Base-by-base conservation (phyloP, 2,113 vertebrate genomes). In the Chaetodon trifascialis region DNA sequence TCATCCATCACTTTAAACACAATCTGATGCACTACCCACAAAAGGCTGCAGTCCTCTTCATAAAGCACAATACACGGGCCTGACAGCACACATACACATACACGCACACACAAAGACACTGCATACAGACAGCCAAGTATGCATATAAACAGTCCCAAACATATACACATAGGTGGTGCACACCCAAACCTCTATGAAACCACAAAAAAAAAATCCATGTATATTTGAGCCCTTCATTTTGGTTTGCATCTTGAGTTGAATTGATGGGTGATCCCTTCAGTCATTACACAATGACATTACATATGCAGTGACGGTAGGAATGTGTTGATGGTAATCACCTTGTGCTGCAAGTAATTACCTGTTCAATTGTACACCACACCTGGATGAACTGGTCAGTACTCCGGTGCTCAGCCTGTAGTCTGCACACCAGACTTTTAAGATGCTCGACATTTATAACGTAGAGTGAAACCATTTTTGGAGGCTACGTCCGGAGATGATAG, bases 1-100 rank as follows among this genome's bases (percentile, higher is more conserved):
- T 89, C 88, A 92, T 89, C 83, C 76, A 89, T 89, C 86, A 92
- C 76, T 85, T 88, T 79, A 75, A 86, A 88, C 74, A 83, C 46
- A 70, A 51, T 84, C 51, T 87, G 83, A 88, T 77, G 67, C 54
- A 76, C 71, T 56, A 34, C 59, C 73, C 58, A 8, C 86, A 86
- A 72, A 74, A 80, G 30, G 30, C 58, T 76, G 73, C 66, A 79
- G 46, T 58, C 46, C 42, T 76, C 80, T 75, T 38, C 44, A 75
- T 60, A 34, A 84, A 77, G 46, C 62, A 70, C n/a, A 58, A 63
- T 76, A 34, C 40, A 63, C 23, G 3, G 16, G 38, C 36, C 58
- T 69, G 52, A 73, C 51, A 46, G 5, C 60, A 74, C 58, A 76
- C 59, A 82, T 1, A 71, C 11, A 60, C 56, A 59, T 23, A 66